phyloP scores from a whole-genome alignment of 2,888 invertebrate genomes.

The Drosophila buzzatii region DNA sequence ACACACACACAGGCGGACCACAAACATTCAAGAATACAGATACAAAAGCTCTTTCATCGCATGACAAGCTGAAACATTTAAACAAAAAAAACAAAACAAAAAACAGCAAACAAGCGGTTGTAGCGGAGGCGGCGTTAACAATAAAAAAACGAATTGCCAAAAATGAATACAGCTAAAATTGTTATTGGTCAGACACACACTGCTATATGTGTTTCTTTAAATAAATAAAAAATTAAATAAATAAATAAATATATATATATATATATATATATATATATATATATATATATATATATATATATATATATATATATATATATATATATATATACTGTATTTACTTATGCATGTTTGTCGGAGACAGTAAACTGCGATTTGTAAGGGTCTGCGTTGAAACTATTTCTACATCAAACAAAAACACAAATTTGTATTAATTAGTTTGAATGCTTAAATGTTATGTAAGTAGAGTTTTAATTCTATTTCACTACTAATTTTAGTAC shows the following conservation, averaged over 20 bases:
- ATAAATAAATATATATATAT: neutral
- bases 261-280: neutral
- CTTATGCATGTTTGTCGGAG: constrained; percentile 26
- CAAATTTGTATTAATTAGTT: too few relatives aligned
- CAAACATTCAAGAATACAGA: constrained; percentile 7
- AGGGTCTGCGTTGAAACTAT: too few relatives aligned
- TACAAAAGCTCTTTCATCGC: constrained; percentile 70
- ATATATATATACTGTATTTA: constrained; percentile 25
- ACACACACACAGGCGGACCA: constrained; percentile 27
- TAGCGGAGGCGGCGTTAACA: constrained; percentile 31
- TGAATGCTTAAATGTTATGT: too few relatives aligned
- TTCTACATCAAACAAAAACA: too few relatives aligned
- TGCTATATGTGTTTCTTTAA: too few relatives aligned
- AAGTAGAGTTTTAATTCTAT: too few relatives aligned
- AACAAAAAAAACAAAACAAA: constrained; percentile 48
- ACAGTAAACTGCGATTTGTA: too few relatives aligned
- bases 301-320: neutral
- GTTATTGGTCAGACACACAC: constrained; percentile 16
- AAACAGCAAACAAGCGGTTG: constrained; percentile 27
- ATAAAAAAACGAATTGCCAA: constrained; percentile 35
- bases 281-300: neutral
- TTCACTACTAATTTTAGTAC: too few relatives aligned
- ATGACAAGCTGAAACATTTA: constrained; percentile 76
- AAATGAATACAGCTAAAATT: constrained; percentile 36
- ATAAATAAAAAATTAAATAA: too few relatives aligned